These are phyloP conservation scores for Lonchura striata DNA, from an alignment of 2,113 vertebrate species.

Conservation along the genomic window DNA sequence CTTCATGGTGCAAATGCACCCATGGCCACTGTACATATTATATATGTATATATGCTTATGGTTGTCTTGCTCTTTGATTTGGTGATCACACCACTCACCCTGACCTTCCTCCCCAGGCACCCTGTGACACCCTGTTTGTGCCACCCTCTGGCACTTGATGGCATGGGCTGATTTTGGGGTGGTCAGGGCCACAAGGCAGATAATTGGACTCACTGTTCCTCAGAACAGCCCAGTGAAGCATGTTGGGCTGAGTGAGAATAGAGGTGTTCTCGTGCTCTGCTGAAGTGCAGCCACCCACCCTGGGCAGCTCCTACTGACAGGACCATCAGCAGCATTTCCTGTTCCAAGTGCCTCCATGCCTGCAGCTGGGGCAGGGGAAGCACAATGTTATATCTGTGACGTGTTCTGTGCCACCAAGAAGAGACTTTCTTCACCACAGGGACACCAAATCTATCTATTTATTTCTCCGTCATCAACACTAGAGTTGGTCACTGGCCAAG, in stretches of 20 bases:
- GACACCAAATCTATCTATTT: background rate
- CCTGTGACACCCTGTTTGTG: background rate
- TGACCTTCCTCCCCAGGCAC: background rate
- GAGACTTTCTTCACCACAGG: background rate
- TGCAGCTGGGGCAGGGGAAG: background rate
- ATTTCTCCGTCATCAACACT: background rate
- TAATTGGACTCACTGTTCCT: background rate
- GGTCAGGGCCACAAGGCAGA: background rate
- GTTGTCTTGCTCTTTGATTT: background rate
- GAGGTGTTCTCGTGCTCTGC: background rate
- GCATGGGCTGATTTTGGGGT: rapidly evolving
- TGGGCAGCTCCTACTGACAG: background rate
- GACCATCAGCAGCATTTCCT: background rate
- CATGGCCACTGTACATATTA: background rate
- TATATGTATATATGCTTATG: background rate
- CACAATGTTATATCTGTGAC: background rate
- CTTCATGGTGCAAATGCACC: background rate
- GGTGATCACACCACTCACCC: background rate
- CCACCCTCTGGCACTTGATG: rapidly evolving
- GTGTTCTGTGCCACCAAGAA: background rate
- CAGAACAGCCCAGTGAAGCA: background rate
- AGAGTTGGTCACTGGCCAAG: background rate
- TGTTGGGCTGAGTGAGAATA: background rate
- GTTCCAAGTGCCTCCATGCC: rapidly evolving
- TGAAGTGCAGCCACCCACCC: background rate